phyloP scores from a whole-genome alignment of 2,888 invertebrate genomes.

The Trachelus iudaicus region DNA sequence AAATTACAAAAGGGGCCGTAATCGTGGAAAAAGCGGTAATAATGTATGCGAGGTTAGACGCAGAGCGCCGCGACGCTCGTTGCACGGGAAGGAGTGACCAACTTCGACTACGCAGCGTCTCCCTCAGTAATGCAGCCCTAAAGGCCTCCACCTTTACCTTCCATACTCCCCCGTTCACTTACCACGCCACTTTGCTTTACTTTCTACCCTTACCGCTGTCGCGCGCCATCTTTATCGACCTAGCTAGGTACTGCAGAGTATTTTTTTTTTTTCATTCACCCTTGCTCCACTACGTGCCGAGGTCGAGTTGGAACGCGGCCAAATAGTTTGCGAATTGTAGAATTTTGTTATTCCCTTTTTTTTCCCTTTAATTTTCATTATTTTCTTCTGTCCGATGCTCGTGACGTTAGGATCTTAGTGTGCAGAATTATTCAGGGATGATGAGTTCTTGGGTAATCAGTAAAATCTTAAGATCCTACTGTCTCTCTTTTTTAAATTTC shows the following conservation, averaged over 20 bases:
- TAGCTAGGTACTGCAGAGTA: conserved; percentile 35
- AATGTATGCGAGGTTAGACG: neutral
- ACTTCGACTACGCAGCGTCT: conserved; percentile 12
- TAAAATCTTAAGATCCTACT: too few species aligned
- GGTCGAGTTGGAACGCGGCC: too few species aligned
- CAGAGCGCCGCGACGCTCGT: neutral
- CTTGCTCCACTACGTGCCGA: too few species aligned
- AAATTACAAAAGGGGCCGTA: too few species aligned
- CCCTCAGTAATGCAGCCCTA: conserved; percentile 31
- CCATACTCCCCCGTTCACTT: conserved; percentile 14
- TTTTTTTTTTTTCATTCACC: neutral
- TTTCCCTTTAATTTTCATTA: neutral
- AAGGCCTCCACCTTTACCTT: conserved; percentile 11
- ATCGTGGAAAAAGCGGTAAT: neutral
- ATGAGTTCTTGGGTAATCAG: too few species aligned
- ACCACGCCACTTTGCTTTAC: conserved; percentile 18
- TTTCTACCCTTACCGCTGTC: conserved; percentile 25
- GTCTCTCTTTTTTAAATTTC: too few species aligned
- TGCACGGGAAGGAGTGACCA: conserved; percentile 20
- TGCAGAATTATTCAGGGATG: too few species aligned
- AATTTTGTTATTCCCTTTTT: too few species aligned
- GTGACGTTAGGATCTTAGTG: too few species aligned
- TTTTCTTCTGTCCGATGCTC: too few species aligned
- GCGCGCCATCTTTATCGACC: conserved; percentile 44
- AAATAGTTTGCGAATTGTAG: too few species aligned